Evolutionary conservation across 2,797 vertebrate species (phyloP), one percentile per base, ranked within the genome.

Genomic region (Cichlasoma orientale): DNA sequence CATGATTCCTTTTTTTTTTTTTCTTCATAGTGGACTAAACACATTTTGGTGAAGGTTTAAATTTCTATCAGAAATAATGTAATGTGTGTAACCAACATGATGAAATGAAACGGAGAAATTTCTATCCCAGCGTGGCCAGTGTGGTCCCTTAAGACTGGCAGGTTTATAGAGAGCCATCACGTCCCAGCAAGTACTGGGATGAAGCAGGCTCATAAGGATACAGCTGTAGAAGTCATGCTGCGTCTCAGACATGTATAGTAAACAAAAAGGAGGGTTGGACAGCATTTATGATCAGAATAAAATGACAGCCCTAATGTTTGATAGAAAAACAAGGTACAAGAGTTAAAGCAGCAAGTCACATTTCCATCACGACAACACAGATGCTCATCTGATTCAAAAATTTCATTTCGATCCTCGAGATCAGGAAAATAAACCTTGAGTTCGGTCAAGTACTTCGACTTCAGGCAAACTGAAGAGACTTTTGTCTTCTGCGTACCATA

Each of bases 271-370:
- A 66, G 61, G 19, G 41, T 38, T 69, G 77, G 73, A 87, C 92
- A 90, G 91, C 88, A 92, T 92, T 86, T 72, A 84, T 89, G 91
- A 92, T 91, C 90, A 92, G 91, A 90, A 92, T 88, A 74, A 86
- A 87, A 88, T 84, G 86, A 91, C 89, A 93, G 93, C 91, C 88
- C 90, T 90, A 92, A 93, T 80, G 84, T 92, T 82, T 59, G 82
- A 91, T 85, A 92, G 86, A 91, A 92, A 92, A 91, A 86, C 88
- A 89, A 92, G 59, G 82, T 85, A 92, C 85, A 90, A 88, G 91
- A 92, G 80, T 90, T 89, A 92, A 95, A 94, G 91, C 93, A 92
- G 93, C 94, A 92, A 92, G 88, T 95, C 90, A 94, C 92, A 90
- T 91, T 95, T 94, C 82, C 88, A 91, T 93, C 90, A 92, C 88